Conservation (phyloP, 2,797 vertebrate genomes). For the Takifugu ocellatus region DNA sequence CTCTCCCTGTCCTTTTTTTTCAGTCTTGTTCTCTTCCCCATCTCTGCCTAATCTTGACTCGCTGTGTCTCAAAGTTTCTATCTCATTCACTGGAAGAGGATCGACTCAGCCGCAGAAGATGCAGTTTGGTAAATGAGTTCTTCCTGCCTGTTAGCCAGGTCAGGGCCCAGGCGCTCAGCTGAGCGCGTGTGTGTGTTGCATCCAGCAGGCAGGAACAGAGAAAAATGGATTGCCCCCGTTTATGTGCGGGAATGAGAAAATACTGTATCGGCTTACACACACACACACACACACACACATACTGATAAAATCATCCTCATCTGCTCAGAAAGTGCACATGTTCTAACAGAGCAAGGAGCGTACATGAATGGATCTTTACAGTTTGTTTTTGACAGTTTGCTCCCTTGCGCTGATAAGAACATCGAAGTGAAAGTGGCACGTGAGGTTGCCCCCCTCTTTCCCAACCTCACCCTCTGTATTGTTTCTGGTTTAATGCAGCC, state of each 20-base stretch:
- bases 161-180: constrained; percentile 56
- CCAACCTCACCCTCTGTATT: constrained; percentile 4
- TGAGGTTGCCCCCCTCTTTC: constrained; percentile 39
- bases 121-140: constrained; percentile 53
- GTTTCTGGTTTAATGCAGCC: constrained; percentile 26
- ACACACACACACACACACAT: constrained; percentile 6
- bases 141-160: constrained; percentile 44
- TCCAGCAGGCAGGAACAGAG: constrained; percentile 38
- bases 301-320: constrained; percentile 12
- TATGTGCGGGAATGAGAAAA: constrained; percentile 62
- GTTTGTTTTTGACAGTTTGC: constrained; percentile 39
- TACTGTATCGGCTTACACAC: constrained; percentile 49
- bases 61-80: constrained; percentile 25
- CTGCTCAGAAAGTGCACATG: constrained; percentile 18
- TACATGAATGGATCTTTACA: constrained; percentile 31
- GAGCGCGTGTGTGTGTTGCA: constrained; percentile 47
- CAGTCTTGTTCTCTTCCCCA: background rate
- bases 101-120: background rate
- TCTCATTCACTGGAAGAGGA: constrained; percentile 24
- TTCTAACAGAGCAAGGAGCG: constrained; percentile 29
- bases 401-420: constrained; percentile 47
- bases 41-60: constrained; percentile 4
- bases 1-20: background rate
- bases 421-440: constrained; percentile 21
- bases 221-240: constrained; percentile 71